phyloP scores from a whole-genome alignment of 2,888 invertebrate genomes.

The Drosophila paucipuncta region DNA sequence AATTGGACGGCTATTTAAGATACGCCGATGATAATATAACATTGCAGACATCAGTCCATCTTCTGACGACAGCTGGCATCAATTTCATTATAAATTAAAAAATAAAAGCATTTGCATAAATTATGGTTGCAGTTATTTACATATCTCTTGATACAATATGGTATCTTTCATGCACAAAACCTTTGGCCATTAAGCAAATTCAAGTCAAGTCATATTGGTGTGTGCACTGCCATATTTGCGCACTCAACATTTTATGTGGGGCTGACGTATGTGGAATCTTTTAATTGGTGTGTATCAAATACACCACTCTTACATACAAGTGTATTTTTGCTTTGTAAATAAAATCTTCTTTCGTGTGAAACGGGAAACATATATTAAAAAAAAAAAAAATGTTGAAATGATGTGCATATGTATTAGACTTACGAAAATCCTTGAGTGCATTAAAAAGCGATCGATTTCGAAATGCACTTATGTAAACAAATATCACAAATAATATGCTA shows the following conservation, averaged over 20 bases:
- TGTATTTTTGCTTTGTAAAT: neutral
- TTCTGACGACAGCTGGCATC: neutral
- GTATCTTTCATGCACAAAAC: neutral
- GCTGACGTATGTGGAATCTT: neutral
- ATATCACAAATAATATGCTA: slow-evolving; percentile 91
- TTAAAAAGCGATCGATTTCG: slow-evolving; percentile 88
- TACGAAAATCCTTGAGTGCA: slow-evolving; percentile 87
- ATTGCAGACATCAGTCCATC: neutral
- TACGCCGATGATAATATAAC: neutral
- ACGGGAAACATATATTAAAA: neutral
- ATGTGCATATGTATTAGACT: slow-evolving; percentile 57
- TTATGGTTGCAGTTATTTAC: neutral
- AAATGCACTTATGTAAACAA: slow-evolving; percentile 89
- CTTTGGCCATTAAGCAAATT: neutral
- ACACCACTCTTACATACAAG: neutral
- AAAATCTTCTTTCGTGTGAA: neutral
- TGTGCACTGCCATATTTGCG: neutral
- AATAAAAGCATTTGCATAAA: neutral
- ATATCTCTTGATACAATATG: neutral
- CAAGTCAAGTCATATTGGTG: neutral
- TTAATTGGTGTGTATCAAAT: neutral
- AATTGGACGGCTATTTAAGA: neutral
- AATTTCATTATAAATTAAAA: neutral
- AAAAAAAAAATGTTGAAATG: no score
- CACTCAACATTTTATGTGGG: neutral